phyloP scores from a whole-genome alignment of 2,888 invertebrate species.

The Parasteatoda lunata region DNA sequence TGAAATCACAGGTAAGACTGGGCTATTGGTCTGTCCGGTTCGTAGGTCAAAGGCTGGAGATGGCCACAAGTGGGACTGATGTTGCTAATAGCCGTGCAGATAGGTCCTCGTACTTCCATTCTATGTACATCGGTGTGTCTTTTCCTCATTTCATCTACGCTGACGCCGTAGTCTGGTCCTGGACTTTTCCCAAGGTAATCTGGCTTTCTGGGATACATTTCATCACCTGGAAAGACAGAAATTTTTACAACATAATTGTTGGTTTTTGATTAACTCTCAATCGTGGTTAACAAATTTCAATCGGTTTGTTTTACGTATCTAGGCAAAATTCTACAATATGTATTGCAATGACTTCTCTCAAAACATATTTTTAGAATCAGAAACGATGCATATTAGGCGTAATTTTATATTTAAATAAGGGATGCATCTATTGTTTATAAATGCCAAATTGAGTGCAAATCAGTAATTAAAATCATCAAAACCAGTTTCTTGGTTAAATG shows the following conservation, averaged over 20 bases:
- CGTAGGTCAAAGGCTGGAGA: slow-evolving; percentile 66
- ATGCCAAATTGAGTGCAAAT: too few relatives aligned
- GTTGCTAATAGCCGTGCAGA: slow-evolving; percentile 61
- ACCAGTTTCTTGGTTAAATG: too few relatives aligned
- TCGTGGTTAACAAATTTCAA: too few relatives aligned
- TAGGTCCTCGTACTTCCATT: slow-evolving; percentile 69
- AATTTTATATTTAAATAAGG: too few relatives aligned
- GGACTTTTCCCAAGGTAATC: slow-evolving; percentile 71
- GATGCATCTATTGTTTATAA: too few relatives aligned
- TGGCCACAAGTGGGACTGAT: slow-evolving; percentile 68
- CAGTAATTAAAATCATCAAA: too few relatives aligned
- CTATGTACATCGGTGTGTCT: slow-evolving; percentile 63
- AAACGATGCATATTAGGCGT: too few relatives aligned
- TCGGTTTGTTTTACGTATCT: too few relatives aligned
- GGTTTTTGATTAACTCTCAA: too few relatives aligned
- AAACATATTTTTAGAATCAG: too few relatives aligned
- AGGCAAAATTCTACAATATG: too few relatives aligned
- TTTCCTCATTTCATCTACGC: slow-evolving; percentile 70
- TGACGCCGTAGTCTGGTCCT: slow-evolving; percentile 68
- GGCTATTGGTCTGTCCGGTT: slow-evolving; percentile 48
- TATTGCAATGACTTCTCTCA: too few relatives aligned
- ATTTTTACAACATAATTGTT: not conserved
- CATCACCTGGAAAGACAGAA: slow-evolving; percentile 72
- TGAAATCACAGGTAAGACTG: slow-evolving; percentile 59
- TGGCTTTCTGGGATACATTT: slow-evolving; percentile 72